A percentile compares a stretch with the other conserved stretches of the same genome.
These are phyloP conservation scores for Falco rusticolus DNA, from an alignment of 2,797 vertebrate genomes.

Conservation along the genomic window DNA sequence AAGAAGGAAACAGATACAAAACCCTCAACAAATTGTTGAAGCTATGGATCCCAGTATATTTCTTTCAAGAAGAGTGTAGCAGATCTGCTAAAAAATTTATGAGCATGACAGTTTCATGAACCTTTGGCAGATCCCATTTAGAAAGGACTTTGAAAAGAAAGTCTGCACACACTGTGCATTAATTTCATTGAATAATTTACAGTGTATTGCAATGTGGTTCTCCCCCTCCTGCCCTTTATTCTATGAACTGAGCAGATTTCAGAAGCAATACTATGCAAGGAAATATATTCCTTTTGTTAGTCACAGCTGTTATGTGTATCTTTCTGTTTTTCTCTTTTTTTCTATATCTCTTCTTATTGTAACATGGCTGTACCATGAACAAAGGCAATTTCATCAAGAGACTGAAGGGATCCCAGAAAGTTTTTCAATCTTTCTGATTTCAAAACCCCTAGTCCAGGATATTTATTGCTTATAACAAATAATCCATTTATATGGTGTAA, in stretches of 20 bases:
- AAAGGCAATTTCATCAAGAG: conserved; percentile 35
- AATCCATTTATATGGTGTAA: neutral
- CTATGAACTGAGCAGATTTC: neutral
- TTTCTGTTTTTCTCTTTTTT: neutral
- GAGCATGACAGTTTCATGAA: conserved; percentile 33
- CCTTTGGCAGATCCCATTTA: neutral
- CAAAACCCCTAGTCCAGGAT: neutral
- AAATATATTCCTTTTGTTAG: conserved; percentile 1
- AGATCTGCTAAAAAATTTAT: conserved; percentile 34
- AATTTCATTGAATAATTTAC: conserved; percentile 49
- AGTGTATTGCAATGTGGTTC: neutral
- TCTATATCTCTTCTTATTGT: neutral
- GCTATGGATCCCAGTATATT: neutral
- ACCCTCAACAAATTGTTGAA: neutral
- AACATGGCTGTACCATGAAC: conserved; percentile 11
- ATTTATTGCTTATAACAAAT: conserved; percentile 28
- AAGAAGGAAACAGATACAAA: neutral
- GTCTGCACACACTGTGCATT: neutral
- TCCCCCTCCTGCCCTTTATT: neutral
- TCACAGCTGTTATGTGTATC: neutral
- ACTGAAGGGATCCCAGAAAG: conserved; percentile 10
- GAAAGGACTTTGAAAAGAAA: conserved; percentile 37
- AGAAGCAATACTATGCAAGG: neutral
- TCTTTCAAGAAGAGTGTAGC: conserved; percentile 1
- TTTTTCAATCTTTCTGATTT: conserved; percentile 8